Percentiles rank a stretch among this genome's conserved stretches.
These are phyloP conservation scores for Salvelinus fontinalis DNA, from an alignment of 2,113 vertebrate species.

Conservation along the genomic window DNA sequence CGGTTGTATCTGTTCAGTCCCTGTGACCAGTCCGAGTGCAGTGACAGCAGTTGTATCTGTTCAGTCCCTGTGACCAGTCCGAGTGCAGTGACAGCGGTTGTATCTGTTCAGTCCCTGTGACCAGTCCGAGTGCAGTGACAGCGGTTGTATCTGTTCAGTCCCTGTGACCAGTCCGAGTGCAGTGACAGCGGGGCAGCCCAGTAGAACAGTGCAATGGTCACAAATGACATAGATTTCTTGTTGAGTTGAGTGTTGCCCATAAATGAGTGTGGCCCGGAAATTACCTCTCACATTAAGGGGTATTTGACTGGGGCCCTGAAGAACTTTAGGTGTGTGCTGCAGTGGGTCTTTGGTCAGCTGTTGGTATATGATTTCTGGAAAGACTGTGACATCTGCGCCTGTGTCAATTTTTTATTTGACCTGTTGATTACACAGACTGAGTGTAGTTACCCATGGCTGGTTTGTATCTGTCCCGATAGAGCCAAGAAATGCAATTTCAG, in stretches of 20 bases:
- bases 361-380: not conserved
- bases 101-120: not conserved
- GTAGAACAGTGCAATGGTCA: not conserved
- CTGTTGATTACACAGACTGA: not conserved
- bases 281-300: not conserved
- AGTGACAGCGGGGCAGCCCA: not conserved
- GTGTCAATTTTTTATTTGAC: not conserved
- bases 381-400: not conserved
- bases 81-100: no score
- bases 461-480: not conserved
- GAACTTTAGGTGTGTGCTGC: not conserved
- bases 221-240: constrained; percentile 2
- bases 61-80: no score
- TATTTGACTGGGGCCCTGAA: not conserved
- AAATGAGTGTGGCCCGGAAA: not conserved
- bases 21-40: no score
- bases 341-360: not conserved
- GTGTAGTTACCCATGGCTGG: not conserved
- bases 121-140: not conserved
- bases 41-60: no score
- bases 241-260: not conserved
- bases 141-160: no score
- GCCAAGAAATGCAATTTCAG: not conserved
- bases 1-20: no score
- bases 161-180: not conserved